Evolutionary conservation across 2,113 vertebrate species (phyloP), one percentile per base, ranked within the genome.

Genomic region (Athene cunicularia): DNA sequence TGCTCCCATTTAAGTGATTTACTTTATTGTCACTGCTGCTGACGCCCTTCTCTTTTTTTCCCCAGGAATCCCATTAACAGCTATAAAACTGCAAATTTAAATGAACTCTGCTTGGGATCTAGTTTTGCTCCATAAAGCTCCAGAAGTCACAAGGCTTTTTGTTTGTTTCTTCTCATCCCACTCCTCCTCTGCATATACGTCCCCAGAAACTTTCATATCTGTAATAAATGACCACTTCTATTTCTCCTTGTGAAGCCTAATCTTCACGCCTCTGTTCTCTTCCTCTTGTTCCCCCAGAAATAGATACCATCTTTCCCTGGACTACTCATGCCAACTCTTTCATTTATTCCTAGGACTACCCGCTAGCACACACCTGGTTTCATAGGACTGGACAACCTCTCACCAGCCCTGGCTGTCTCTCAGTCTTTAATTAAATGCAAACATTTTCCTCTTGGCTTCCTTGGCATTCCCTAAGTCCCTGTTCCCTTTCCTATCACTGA

Each of bases 31-130:
- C 79, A 85, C 70, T 75, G 39, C 56, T 93, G 62, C 39, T 85
- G 91, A 81, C 32, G 27, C 21, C 49, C n/a, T 66, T 53, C 11
- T 43, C 30, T 47, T 37, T 73, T 75, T 72, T 45, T 8, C 10
- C 23, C 47, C 2, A 13, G 81, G 82, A 90, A 88, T 70, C 70
- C 79, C 73, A 82, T 93, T 91, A 88, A 82, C 60, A 76, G 71
- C 82, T 88, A 88, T 66, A 96, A 95, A 95, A 45, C 62, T 24
- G 37, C 58, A 95, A 76, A 93, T 88, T 86, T 93, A 94, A 95
- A 97, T 88, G 66, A 94, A 96, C 59, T 73, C 58, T 89, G 70
- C 80, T 93, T 1, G 0, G 71, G 66, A 85, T 56, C 45, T 80
- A 53, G 0, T 91, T 94, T 88, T 94, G 74, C 66, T 91, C 27